These are phyloP conservation scores for Oophaga pumilio DNA, from an alignment of 2,113 vertebrate genomes.

Conservation along the genomic window DNA sequence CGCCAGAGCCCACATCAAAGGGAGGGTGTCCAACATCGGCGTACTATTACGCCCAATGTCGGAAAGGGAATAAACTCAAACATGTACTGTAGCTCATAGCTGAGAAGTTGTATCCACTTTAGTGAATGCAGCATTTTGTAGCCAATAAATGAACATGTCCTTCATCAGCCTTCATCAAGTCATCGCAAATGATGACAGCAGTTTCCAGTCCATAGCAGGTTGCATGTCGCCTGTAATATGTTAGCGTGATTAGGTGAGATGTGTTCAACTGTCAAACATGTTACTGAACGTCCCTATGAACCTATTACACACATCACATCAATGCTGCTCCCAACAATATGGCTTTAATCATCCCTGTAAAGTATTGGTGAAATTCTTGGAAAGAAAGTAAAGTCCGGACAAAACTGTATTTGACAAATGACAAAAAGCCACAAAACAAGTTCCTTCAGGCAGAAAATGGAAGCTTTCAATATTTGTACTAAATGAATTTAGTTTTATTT, in stretches of 20 bases:
- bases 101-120: not conserved
- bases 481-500: slow-evolving; percentile 1
- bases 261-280: slow-evolving; percentile 16
- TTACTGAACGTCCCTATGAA: slow-evolving; percentile 1
- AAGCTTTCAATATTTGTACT: not conserved
- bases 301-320: not conserved
- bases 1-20: too few relatives aligned
- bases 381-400: not conserved
- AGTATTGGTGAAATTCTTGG: slow-evolving; percentile 18
- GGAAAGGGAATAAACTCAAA: too few relatives aligned
- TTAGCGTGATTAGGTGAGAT: slow-evolving; percentile 9
- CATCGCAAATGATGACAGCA: not conserved
- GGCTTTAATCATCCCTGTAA: slow-evolving; percentile 24
- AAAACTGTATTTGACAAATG: slow-evolving; percentile 13
- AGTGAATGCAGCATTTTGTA: not conserved
- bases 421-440: slow-evolving; percentile 13
- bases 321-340: slow-evolving; percentile 2
- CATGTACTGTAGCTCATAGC: too few relatives aligned
- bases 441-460: not conserved
- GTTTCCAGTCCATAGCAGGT: slow-evolving; percentile 11
- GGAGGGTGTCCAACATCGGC: too few relatives aligned
- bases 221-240: not conserved
- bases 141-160: not conserved
- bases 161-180: not conserved
- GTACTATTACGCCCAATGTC: too few relatives aligned